Evolutionary conservation across 2,113 vertebrate species (phyloP).

Genomic region (Archocentrus centrarchus): DNA sequence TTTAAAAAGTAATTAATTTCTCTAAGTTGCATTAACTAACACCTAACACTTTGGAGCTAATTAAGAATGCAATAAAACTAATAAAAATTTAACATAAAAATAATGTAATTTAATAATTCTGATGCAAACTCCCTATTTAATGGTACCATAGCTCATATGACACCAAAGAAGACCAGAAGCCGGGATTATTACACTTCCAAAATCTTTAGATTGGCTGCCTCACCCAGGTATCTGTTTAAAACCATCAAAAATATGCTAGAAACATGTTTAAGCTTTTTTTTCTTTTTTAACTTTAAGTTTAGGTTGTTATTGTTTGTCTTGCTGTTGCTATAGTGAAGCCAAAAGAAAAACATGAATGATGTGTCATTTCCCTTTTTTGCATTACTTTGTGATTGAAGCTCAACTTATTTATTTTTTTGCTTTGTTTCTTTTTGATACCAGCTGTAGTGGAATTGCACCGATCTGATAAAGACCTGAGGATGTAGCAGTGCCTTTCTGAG

Average conservation of each 20-base stretch:
- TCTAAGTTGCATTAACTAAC: slow-evolving; percentile 33
- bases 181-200: slow-evolving; percentile 72
- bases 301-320: background rate
- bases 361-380: background rate
- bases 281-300: background rate
- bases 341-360: background rate
- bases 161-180: slow-evolving; percentile 76
- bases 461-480: slow-evolving; percentile 25
- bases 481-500: slow-evolving; percentile 6
- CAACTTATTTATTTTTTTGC: background rate
- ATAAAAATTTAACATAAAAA: slow-evolving; percentile 15
- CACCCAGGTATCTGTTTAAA: slow-evolving; percentile 66
- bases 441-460: slow-evolving; percentile 42
- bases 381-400: background rate
- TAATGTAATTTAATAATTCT: slow-evolving; percentile 45
- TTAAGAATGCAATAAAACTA: slow-evolving; percentile 28
- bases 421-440: slow-evolving; percentile 28
- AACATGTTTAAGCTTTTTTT: background rate
- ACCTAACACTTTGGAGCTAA: slow-evolving; percentile 22
- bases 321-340: background rate
- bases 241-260: background rate
- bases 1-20: background rate
- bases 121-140: slow-evolving; percentile 69
- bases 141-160: slow-evolving; percentile 79
- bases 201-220: slow-evolving; percentile 59